phyloP scores from a whole-genome alignment of 2,113 vertebrate genomes.

The Alethe castanea region DNA sequence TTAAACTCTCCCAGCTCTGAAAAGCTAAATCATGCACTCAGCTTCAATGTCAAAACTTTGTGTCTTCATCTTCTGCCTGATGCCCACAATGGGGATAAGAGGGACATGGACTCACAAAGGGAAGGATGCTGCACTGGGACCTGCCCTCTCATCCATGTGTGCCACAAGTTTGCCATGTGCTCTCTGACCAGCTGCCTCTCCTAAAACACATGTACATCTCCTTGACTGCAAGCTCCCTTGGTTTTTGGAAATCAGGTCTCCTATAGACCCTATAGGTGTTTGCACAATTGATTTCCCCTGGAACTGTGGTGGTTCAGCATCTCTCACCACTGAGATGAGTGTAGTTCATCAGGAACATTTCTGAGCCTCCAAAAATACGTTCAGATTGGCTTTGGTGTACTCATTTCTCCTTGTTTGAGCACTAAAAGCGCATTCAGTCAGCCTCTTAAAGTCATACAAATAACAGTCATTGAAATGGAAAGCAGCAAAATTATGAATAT shows the following conservation, averaged over 20 bases:
- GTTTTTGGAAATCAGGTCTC: neutral
- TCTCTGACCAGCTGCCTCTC: neutral
- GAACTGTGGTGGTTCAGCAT: neutral
- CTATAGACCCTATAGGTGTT: neutral
- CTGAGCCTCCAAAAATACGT: neutral
- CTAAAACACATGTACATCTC: neutral
- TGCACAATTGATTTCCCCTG: neutral
- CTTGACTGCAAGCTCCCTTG: neutral
- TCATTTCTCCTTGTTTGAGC: conserved; percentile 17
- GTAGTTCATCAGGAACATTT: neutral
- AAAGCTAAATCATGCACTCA: neutral
- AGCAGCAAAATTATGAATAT: conserved; percentile 62
- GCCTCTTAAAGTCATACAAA: conserved; percentile 44
- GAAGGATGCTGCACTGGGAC: neutral
- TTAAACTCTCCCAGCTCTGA: neutral
- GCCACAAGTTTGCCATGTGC: neutral
- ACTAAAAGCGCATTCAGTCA: neutral
- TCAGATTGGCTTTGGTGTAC: neutral
- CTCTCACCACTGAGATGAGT: neutral
- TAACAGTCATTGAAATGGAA: conserved; percentile 59
- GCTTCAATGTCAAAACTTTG: neutral
- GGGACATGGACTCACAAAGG: accelerated
- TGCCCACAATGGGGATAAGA: neutral
- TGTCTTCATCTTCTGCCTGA: neutral
- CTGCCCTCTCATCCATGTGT: accelerated